phyloP scores from a whole-genome alignment of 2,888 invertebrate species.

The Lithophane leautieri region DNA sequence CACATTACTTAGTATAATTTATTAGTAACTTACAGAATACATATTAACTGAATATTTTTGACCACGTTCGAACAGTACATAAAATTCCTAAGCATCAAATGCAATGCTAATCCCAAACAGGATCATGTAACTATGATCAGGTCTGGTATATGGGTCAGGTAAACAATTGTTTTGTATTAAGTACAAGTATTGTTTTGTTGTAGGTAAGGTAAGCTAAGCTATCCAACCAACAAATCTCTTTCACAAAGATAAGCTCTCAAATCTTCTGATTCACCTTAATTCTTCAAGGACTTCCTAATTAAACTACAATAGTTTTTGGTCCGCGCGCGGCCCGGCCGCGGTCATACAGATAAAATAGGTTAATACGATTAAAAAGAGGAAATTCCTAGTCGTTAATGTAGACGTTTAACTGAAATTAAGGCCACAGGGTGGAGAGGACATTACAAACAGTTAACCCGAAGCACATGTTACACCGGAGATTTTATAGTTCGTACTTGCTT shows the following conservation, averaged over 20 bases:
- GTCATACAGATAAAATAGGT: slow-evolving; percentile 28
- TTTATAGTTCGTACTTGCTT: slow-evolving; percentile 38
- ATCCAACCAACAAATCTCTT: slow-evolving; percentile 12
- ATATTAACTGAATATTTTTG: neutral
- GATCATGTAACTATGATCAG: no score
- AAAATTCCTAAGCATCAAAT: neutral
- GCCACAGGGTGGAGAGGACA: slow-evolving; percentile 64
- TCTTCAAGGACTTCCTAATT: no score
- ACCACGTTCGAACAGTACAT: neutral
- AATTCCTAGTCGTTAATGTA: slow-evolving; percentile 43
- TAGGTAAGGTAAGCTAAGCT: neutral
- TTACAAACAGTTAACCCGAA: slow-evolving; percentile 60
- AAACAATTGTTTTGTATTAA: neutral
- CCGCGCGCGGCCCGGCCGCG: no score
- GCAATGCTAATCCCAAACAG: neutral
- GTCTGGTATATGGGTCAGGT: neutral
- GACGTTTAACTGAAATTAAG: slow-evolving; percentile 64
- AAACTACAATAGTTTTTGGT: no score
- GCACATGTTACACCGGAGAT: slow-evolving; percentile 54
- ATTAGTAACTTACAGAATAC: neutral
- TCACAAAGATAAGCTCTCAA: slow-evolving; percentile 14
- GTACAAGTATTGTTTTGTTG: no score
- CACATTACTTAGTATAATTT: no score
- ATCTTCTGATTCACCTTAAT: slow-evolving; percentile 10
- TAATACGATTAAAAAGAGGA: slow-evolving; percentile 39